Percentiles rank a stretch among this genome's conserved stretches.
phyloP scores from a whole-genome alignment of 2,888 invertebrate species.

The Ecliptopera silaceata region DNA sequence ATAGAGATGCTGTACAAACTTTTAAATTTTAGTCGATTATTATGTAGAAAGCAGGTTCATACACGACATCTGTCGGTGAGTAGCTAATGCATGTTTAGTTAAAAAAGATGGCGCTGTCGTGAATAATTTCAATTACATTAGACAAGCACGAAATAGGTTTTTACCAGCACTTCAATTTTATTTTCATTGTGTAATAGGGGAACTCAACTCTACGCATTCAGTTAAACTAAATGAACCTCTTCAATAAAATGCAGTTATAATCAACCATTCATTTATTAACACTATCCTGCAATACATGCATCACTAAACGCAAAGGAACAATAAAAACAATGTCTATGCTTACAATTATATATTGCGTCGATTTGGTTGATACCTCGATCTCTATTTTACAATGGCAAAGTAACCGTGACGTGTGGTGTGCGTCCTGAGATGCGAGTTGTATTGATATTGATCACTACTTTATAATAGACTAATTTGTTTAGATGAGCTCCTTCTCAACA shows the following conservation, averaged over 20 bases:
- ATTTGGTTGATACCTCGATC: slow-evolving; percentile 59
- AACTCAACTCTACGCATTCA: no score
- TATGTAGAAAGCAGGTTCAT: no score
- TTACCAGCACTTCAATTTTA: no score
- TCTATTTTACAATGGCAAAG: slow-evolving; percentile 50
- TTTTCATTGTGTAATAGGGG: no score
- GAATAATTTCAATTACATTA: no score
- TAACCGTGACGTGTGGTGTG: slow-evolving; percentile 52
- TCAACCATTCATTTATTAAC: slow-evolving; percentile 41
- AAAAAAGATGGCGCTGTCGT: no score
- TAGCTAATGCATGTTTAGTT: not conserved
- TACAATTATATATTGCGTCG: slow-evolving; percentile 62
- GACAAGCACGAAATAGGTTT: no score
- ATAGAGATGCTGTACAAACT: no score
- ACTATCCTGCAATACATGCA: slow-evolving; percentile 36
- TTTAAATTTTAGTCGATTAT: no score
- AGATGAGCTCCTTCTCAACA: slow-evolving; percentile 88
- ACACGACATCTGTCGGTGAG: slow-evolving; percentile 7
- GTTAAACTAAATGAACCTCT: no score
- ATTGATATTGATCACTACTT: slow-evolving; percentile 58
- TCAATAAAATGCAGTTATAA: slow-evolving; percentile 70
- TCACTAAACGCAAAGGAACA: slow-evolving; percentile 36
- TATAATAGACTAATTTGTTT: slow-evolving; percentile 72
- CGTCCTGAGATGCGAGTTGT: slow-evolving; percentile 59
- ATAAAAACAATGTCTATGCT: slow-evolving; percentile 55